Percentiles rank a stretch among this genome's conserved stretches.
phyloP scores from a whole-genome alignment of 2,797 vertebrate genomes.

The Hephaestus fuliginosus region DNA sequence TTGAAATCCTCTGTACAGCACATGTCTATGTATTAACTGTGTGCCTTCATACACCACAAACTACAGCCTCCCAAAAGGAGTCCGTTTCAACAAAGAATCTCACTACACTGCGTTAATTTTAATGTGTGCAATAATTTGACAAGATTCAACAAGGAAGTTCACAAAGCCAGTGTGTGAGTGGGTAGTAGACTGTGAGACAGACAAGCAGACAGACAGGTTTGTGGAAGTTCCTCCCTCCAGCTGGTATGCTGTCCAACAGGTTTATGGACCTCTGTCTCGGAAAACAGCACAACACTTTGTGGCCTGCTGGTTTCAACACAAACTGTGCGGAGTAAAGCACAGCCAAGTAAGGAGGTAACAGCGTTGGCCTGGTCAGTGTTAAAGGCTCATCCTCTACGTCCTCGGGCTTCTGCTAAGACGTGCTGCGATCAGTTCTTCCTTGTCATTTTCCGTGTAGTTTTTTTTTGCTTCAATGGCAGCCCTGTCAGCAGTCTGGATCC shows the following conservation, averaged over 20 bases:
- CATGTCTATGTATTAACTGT: no score
- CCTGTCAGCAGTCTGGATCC: slow-evolving; percentile 53
- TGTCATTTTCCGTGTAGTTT: slow-evolving; percentile 10
- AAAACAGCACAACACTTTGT: not conserved
- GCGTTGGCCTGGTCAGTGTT: slow-evolving; percentile 37
- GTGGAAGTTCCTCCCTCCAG: slow-evolving; percentile 38
- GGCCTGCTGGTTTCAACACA: not conserved
- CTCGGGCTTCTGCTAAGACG: not conserved
- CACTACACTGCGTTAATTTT: no score
- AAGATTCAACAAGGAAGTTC: not conserved
- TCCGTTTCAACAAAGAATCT: no score
- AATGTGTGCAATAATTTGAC: no score
- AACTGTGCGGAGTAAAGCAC: not conserved
- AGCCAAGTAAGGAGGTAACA: slow-evolving; percentile 1
- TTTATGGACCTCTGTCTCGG: slow-evolving; percentile 38
- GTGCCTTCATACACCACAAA: no score
- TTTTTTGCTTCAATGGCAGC: slow-evolving; percentile 50
- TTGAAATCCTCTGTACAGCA: no score
- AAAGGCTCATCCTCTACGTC: not conserved
- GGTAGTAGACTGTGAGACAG: not conserved
- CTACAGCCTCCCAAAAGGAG: no score
- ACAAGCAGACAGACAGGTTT: slow-evolving; percentile 27
- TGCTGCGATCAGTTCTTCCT: not conserved
- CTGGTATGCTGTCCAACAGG: slow-evolving; percentile 70
- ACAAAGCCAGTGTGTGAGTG: not conserved